Conservation (phyloP, 2,797 vertebrate genomes). For the Cossypha niveicapilla region DNA sequence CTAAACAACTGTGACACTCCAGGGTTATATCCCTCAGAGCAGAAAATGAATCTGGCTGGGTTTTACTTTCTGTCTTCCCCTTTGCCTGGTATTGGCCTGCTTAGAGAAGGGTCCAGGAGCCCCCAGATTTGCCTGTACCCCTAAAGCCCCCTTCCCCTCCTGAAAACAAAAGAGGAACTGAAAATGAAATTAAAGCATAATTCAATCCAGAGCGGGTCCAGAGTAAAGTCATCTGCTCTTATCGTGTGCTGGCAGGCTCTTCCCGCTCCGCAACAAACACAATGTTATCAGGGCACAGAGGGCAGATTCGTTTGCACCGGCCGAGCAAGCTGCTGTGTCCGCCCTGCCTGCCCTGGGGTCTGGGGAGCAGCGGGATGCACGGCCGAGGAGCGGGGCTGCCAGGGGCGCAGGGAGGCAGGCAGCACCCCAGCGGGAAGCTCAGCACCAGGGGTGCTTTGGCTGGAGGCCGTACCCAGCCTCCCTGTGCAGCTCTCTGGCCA, state of each 20-base stretch:
- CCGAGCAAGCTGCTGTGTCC: conserved; percentile 34
- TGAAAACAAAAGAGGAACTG: conserved; percentile 55
- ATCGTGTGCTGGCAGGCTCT: conserved; percentile 68
- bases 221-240: conserved; percentile 67
- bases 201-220: conserved; percentile 53
- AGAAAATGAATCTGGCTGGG: not conserved
- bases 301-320: conserved; percentile 62
- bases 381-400: rapidly evolving
- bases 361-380: not conserved
- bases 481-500: rapidly evolving
- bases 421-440: not conserved
- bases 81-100: not conserved
- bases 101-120: not conserved
- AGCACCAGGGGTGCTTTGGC: not conserved
- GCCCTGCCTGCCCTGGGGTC: conserved; percentile 13
- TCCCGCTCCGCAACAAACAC: conserved; percentile 61
- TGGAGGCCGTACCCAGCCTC: not conserved
- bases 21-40: not conserved
- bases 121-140: not conserved
- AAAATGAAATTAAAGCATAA: conserved; percentile 65
- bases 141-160: not conserved
- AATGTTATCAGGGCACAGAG: conserved; percentile 70
- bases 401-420: rapidly evolving
- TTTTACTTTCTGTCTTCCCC: not conserved
- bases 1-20: not conserved